Evolutionary conservation across 2,888 invertebrate species (phyloP).

Genomic region (Drosophila lacicola): DNA sequence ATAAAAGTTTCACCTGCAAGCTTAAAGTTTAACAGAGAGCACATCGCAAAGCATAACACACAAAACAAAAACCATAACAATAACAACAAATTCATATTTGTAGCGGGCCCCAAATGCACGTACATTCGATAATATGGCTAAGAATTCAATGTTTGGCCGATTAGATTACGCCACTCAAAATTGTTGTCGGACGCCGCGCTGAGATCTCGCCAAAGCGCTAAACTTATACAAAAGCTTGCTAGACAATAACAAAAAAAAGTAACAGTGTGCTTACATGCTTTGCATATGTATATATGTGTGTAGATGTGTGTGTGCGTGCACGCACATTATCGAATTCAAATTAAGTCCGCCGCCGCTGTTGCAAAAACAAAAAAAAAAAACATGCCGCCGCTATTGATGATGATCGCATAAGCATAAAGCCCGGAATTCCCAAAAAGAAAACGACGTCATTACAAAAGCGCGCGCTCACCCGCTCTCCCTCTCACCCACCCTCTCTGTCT

Average conservation of each 20-base stretch:
- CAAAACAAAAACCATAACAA: conserved; percentile 5
- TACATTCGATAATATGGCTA: conserved; percentile 40
- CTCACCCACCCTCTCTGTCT: conserved; percentile 8
- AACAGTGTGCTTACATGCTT: neutral
- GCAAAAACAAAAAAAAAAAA: conserved; percentile 45
- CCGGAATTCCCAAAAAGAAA: conserved; percentile 75
- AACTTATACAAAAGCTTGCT: conserved; percentile 40
- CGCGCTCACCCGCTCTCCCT: conserved; percentile 26
- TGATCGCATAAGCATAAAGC: conserved; percentile 79
- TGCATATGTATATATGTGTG: neutral
- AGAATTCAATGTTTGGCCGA: conserved; percentile 38
- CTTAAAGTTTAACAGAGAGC: conserved; percentile 6
- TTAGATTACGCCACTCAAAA: conserved; percentile 51
- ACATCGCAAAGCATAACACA: conserved; percentile 11
- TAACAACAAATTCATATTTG: conserved; percentile 1
- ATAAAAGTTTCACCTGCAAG: conserved; percentile 66
- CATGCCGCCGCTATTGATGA: conserved; percentile 42
- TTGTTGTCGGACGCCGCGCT: conserved; percentile 19
- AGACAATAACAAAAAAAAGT: conserved; percentile 27
- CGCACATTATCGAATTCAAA: conserved; percentile 38
- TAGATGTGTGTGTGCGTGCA: neutral
- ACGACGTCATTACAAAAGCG: conserved; percentile 69
- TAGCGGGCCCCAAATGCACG: conserved; percentile 25
- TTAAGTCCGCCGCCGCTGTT: conserved; percentile 69
- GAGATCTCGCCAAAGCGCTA: conserved; percentile 13